phyloP scores from a whole-genome alignment of 2,797 vertebrate species.

The Chaetophractus vellerosus region DNA sequence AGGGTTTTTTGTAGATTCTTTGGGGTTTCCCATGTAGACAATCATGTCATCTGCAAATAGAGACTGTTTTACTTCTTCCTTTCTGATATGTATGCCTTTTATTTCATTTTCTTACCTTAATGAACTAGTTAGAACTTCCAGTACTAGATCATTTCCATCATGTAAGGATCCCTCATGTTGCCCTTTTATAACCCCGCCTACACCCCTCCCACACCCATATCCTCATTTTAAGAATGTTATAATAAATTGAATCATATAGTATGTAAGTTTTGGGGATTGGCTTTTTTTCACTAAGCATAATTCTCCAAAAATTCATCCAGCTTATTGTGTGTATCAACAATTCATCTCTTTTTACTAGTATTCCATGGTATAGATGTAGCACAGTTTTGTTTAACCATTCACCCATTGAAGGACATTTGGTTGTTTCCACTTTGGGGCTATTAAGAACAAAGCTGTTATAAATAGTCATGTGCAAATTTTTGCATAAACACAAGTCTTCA shows the following conservation, averaged over 20 bases:
- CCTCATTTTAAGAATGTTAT: background rate
- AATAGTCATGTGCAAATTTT: background rate
- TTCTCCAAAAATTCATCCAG: constrained; percentile 1
- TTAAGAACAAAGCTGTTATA: constrained; percentile 19
- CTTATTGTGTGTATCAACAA: background rate
- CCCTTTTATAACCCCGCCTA: too few relatives aligned
- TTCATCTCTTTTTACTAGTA: background rate
- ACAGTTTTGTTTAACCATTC: background rate
- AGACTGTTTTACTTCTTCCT: constrained; percentile 31
- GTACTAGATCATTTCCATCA: background rate
- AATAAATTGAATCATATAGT: background rate
- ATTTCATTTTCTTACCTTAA: constrained; percentile 37
- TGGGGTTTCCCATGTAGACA: background rate
- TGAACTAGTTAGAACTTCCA: background rate
- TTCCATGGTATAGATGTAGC: background rate
- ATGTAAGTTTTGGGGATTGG: background rate
- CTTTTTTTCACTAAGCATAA: background rate
- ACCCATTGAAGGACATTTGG: background rate
- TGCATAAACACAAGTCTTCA: background rate
- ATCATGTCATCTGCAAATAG: background rate
- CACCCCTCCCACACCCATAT: too few relatives aligned
- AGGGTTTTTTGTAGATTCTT: constrained; percentile 24
- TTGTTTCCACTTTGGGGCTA: constrained; percentile 22
- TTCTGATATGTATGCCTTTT: background rate
- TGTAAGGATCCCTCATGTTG: too few relatives aligned